These are phyloP conservation scores for Ginglymostoma cirratum DNA, from an alignment of 2,113 vertebrate species.

Conservation along the genomic window DNA sequence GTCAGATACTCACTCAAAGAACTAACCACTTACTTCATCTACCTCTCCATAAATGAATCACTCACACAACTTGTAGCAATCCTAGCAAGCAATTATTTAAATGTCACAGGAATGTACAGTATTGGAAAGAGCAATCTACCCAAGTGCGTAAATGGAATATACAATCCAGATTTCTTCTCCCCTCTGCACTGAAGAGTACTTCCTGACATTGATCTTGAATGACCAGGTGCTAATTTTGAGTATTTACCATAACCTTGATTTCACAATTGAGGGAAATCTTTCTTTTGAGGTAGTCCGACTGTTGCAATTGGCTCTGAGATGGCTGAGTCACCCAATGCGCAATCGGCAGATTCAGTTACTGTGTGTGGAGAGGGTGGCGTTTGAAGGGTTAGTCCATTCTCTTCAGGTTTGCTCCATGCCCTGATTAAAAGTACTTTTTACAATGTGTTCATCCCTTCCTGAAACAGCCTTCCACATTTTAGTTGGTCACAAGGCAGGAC, in stretches of 20 bases:
- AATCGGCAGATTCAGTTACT: too few species aligned
- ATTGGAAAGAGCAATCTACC: background rate
- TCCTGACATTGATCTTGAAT: background rate
- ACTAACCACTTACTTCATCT: background rate
- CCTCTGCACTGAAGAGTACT: background rate
- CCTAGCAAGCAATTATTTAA: background rate
- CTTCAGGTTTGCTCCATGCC: too few species aligned
- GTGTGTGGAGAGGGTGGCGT: too few species aligned
- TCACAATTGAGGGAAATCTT: background rate
- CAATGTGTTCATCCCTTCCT: too few species aligned
- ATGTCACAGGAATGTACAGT: background rate
- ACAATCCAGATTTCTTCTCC: background rate
- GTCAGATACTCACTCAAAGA: background rate
- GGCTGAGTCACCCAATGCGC: too few species aligned
- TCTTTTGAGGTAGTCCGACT: too few species aligned
- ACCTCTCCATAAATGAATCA: background rate
- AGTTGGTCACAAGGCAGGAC: too few species aligned
- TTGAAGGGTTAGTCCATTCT: too few species aligned
- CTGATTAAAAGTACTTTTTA: too few species aligned
- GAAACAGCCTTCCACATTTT: too few species aligned
- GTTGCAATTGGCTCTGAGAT: too few species aligned
- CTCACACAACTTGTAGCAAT: background rate
- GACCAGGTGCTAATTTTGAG: background rate
- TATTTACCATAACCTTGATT: background rate
- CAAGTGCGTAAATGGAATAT: background rate